Percentiles rank a stretch among this genome's conserved stretches.
phyloP scores from a whole-genome alignment of 2,797 vertebrate genomes.

The Halcyon badia region DNA sequence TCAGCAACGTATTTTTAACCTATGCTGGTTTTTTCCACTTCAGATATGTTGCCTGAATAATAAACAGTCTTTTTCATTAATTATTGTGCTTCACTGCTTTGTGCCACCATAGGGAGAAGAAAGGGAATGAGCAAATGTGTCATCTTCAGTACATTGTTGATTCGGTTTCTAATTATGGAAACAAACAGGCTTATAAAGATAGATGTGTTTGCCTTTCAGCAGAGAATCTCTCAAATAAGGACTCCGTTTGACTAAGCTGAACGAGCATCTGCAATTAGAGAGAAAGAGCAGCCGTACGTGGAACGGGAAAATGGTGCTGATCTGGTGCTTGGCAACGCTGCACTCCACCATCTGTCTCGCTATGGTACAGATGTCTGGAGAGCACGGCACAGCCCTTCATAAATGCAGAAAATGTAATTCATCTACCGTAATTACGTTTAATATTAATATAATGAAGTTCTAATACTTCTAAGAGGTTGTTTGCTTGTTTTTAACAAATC shows the following conservation, averaged over 20 bases:
- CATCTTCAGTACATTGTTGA: slow-evolving; percentile 57
- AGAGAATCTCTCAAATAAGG: background rate
- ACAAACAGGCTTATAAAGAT: slow-evolving; percentile 57
- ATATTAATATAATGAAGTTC: slow-evolving; percentile 33
- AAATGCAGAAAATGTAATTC: background rate
- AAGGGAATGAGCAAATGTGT: slow-evolving; percentile 35
- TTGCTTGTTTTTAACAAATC: background rate
- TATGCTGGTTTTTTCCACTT: background rate
- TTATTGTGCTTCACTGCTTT: slow-evolving; percentile 50
- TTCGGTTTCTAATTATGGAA: slow-evolving; percentile 55
- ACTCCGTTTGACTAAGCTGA: slow-evolving; percentile 25
- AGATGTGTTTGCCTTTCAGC: slow-evolving; percentile 18
- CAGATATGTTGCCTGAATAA: slow-evolving; percentile 22
- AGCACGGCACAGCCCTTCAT: background rate
- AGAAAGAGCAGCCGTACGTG: slow-evolving; percentile 1
- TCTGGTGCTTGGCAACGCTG: background rate
- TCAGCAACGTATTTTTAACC: slow-evolving; percentile 20
- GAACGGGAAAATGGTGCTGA: background rate
- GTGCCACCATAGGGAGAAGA: slow-evolving; percentile 45
- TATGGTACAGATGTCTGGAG: background rate
- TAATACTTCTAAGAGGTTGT: background rate
- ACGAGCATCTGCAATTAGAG: background rate
- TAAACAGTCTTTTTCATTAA: slow-evolving; percentile 44
- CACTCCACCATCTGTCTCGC: background rate
- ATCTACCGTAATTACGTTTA: background rate